A percentile compares a stretch with the other conserved stretches of the same genome.
These are phyloP conservation scores for Tapirus terrestris DNA, from an alignment of 2,113 vertebrate genomes.

Conservation along the genomic window DNA sequence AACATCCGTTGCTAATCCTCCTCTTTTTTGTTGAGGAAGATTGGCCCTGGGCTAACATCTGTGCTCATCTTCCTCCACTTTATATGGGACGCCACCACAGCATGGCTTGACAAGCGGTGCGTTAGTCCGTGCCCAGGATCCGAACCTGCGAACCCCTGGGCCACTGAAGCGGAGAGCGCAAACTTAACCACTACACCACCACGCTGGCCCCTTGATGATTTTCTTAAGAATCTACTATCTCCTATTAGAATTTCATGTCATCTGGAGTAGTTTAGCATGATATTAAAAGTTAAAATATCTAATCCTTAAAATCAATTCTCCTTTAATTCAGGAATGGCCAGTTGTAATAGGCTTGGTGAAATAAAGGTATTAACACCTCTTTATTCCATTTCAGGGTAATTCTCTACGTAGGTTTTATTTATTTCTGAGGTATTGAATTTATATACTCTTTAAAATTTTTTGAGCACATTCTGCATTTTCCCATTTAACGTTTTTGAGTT, in stretches of 20 bases:
- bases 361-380: background rate
- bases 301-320: background rate
- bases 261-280: background rate
- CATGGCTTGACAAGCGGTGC: no score
- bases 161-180: no score
- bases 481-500: background rate
- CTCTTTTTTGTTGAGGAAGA: no score
- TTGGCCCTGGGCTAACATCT: no score
- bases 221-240: background rate
- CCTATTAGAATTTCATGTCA: background rate
- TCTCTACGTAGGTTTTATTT: background rate
- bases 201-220: background rate
- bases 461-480: background rate
- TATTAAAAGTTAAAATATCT: conserved; percentile 15
- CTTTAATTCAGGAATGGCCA: background rate
- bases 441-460: background rate
- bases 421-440: background rate
- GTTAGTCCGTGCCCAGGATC: no score
- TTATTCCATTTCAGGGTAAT: background rate
- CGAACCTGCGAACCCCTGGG: no score
- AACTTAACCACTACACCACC: no score
- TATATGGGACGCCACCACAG: no score
- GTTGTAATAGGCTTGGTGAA: background rate
- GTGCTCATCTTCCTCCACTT: no score
- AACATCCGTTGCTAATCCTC: no score